Evolutionary conservation across 2,888 invertebrate genomes (phyloP).

Genomic region (Agonum fuliginosum): DNA sequence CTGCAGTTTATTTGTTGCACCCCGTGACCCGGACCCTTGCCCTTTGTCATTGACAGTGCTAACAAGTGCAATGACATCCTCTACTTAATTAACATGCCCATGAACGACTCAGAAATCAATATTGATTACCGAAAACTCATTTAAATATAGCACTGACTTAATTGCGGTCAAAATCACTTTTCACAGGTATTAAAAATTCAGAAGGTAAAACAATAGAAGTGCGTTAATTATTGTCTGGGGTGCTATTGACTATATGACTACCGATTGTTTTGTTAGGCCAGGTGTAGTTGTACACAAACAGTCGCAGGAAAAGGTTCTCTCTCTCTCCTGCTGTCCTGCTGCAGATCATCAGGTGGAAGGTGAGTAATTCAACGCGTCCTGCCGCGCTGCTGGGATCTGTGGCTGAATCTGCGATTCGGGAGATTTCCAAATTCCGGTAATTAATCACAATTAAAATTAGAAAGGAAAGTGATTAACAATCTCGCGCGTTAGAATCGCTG

Average conservation of each 20-base stretch:
- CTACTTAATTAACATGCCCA: conserved; percentile 41
- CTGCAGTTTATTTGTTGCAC: conserved; percentile 33
- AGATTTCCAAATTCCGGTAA: conserved; percentile 28
- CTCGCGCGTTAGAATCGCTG: conserved; percentile 31
- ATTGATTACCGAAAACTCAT: conserved; percentile 12
- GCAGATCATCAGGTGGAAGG: conserved; percentile 31
- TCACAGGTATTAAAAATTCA: conserved; percentile 33
- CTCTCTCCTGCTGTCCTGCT: too few species aligned
- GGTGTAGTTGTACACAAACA: conserved; percentile 16
- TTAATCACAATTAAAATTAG: conserved; percentile 58
- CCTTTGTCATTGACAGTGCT: conserved; percentile 13
- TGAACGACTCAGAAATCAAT: conserved; percentile 7
- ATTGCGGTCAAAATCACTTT: conserved; percentile 31
- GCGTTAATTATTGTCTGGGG: conserved; percentile 10
- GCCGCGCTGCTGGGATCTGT: conserved; percentile 2
- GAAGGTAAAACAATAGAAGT: conserved; percentile 22
- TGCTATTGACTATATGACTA: conserved; percentile 5
- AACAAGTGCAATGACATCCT: conserved; percentile 53
- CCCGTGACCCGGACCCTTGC: conserved; percentile 24
- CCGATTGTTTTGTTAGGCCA: conserved; percentile 1
- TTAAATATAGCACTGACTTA: background rate
- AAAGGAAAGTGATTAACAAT: conserved; percentile 56
- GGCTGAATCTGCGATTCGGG: conserved; percentile 1
- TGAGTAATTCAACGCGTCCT: background rate
- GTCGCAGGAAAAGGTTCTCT: conserved; percentile 13